Conservation (phyloP, 2,888 invertebrate species). For the Yponomeuta sedellus region DNA sequence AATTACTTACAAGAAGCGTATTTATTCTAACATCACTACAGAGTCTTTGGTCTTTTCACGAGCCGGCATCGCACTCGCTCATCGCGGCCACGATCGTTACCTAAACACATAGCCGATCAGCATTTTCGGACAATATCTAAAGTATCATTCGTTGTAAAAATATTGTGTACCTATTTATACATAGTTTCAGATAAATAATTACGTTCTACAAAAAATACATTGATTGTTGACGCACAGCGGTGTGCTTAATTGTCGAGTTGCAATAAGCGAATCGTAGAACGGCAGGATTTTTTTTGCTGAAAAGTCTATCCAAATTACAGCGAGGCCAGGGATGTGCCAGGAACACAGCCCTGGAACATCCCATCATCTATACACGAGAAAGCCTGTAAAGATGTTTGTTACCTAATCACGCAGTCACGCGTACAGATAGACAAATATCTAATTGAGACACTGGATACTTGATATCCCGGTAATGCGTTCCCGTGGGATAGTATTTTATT, state of each 20-base stretch:
- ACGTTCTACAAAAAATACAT: not conserved
- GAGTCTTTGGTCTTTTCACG: constrained; percentile 34
- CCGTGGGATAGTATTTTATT: too few relatives aligned
- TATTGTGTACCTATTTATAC: not conserved
- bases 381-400: too few relatives aligned
- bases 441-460: too few relatives aligned
- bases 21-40: constrained; percentile 13
- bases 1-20: constrained; percentile 11
- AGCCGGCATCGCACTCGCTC: constrained; percentile 22
- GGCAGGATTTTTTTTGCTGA: not conserved
- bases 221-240: not conserved
- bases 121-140: not conserved
- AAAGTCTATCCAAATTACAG: not conserved
- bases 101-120: not conserved
- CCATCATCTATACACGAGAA: too few relatives aligned
- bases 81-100: not conserved
- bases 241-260: not conserved
- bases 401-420: too few relatives aligned
- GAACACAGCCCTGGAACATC: too few relatives aligned
- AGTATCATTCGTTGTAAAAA: not conserved
- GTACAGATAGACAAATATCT: too few relatives aligned
- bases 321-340: too few relatives aligned
- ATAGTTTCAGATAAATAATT: not conserved
- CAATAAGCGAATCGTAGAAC: not conserved
- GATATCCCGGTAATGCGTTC: too few relatives aligned